Conservation (phyloP, 2,797 vertebrate genomes). For the Rhynchotus rufescens region DNA sequence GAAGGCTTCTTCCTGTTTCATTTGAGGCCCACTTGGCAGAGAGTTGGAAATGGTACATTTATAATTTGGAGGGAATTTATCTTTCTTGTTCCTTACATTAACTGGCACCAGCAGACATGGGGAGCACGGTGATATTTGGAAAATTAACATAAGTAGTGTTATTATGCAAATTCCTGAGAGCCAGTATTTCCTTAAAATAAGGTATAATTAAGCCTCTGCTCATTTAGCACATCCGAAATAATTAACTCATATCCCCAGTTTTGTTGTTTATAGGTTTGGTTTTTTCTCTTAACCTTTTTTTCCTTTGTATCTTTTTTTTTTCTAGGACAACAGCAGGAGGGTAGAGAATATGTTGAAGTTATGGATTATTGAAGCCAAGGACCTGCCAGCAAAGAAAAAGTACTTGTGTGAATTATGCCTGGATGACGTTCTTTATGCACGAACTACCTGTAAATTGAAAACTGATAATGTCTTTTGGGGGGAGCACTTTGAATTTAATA, state of each 20-base stretch:
- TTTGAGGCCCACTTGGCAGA: not conserved
- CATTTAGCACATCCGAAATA: slow-evolving; percentile 60
- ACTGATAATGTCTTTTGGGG: slow-evolving; percentile 99
- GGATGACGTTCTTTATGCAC: slow-evolving; percentile 94
- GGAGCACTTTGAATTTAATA: slow-evolving; percentile 98
- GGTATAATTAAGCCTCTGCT: slow-evolving; percentile 68
- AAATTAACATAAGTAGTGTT: slow-evolving; percentile 71
- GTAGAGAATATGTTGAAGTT: slow-evolving; percentile 94
- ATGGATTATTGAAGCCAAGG: slow-evolving; percentile 99
- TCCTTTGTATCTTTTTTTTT: not conserved
- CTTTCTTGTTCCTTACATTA: slow-evolving; percentile 51
- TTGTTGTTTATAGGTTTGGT: not conserved
- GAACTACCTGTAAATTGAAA: slow-evolving; percentile 98
- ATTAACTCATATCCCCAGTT: slow-evolving; percentile 50
- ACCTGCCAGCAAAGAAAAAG: slow-evolving; percentile 97
- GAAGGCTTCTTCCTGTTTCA: not conserved
- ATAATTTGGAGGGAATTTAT: slow-evolving; percentile 31
- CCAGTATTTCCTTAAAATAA: slow-evolving; percentile 72
- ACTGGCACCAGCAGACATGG: slow-evolving; percentile 51
- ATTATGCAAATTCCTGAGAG: slow-evolving; percentile 73
- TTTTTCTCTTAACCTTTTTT: slow-evolving; percentile 35
- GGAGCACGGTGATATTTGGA: slow-evolving; percentile 52
- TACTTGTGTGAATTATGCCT: slow-evolving; percentile 97
- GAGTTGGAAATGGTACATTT: not conserved
- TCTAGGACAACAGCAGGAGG: slow-evolving; percentile 95